Evolutionary conservation across 1,140 invertebrate species (phyloP).

Genomic region (Coptotermes formosanus): DNA sequence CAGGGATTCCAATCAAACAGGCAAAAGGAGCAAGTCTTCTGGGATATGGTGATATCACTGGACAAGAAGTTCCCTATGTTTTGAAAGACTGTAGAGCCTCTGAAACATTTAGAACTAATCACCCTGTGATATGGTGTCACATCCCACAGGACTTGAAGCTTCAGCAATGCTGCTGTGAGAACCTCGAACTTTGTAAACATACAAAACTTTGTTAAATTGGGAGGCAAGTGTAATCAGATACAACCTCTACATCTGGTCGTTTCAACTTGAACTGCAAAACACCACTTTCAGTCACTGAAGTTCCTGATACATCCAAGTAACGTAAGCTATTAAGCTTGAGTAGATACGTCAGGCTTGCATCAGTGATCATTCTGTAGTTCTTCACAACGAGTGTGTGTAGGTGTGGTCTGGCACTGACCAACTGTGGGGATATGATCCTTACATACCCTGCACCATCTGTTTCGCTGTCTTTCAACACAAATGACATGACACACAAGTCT

Average conservation of each 20-base stretch:
- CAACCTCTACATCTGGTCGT: not conserved
- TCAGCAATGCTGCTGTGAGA: too few species aligned
- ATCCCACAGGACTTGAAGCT: too few species aligned
- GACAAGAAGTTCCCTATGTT: too few species aligned
- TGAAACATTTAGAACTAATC: too few species aligned
- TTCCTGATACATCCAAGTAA: constrained; percentile 23
- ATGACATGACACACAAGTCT: not conserved
- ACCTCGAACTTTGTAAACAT: too few species aligned
- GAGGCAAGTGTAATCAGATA: not conserved
- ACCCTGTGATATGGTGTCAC: too few species aligned
- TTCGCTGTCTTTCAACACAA: not conserved
- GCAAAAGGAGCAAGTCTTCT: too few species aligned
- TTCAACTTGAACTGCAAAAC: constrained; percentile 8
- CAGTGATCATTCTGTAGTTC: not conserved
- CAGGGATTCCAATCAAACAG: too few species aligned
- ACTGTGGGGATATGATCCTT: not conserved
- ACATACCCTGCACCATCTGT: not conserved
- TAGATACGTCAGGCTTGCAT: not conserved
- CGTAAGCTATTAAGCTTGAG: constrained; percentile 10
- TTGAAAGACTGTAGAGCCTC: too few species aligned
- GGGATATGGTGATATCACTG: too few species aligned
- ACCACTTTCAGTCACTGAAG: not conserved
- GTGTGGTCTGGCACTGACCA: not conserved
- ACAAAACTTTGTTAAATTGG: not conserved
- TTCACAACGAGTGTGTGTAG: constrained; percentile 20